Percentiles rank a stretch among this genome's conserved stretches.
Conservation (phyloP, 2,797 vertebrate genomes). For the Microchirus variegatus region DNA sequence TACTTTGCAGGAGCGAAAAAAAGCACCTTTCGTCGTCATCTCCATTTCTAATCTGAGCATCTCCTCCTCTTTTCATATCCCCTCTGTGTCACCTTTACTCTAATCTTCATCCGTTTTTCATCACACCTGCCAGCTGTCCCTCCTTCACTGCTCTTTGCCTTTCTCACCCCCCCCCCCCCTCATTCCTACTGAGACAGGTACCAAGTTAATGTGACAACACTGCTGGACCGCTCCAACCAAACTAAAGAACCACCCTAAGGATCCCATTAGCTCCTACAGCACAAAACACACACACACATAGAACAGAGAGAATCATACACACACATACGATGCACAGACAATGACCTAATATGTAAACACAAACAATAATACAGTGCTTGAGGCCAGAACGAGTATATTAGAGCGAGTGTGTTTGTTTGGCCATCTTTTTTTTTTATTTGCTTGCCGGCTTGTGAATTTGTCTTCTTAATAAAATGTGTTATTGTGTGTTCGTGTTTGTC, state of each 20-base stretch:
- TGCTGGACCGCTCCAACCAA: slow-evolving; percentile 38
- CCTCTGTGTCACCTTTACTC: neutral
- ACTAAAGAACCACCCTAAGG: slow-evolving; percentile 50
- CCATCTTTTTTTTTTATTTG: neutral
- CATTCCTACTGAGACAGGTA: slow-evolving; percentile 12
- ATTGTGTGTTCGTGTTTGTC: slow-evolving; percentile 17
- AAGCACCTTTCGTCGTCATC: neutral
- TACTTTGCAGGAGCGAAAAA: too few relatives aligned
- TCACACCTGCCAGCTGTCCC: slow-evolving; percentile 39
- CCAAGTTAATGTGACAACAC: slow-evolving; percentile 45
- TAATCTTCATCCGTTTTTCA: slow-evolving; percentile 22
- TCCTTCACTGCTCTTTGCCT: slow-evolving; percentile 11
- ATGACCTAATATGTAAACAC: neutral
- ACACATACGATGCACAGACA: neutral
- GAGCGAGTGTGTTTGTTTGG: neutral
- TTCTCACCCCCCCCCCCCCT: neutral
- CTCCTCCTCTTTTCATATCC: neutral
- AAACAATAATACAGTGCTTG: slow-evolving; percentile 10
- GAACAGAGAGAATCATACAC: too few relatives aligned
- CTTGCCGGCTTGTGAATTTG: slow-evolving; percentile 10
- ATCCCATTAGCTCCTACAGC: slow-evolving; percentile 51
- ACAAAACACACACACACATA: slow-evolving; percentile 16
- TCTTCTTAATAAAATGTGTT: slow-evolving; percentile 18
- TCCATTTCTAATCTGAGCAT: neutral
- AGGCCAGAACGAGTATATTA: neutral